phyloP scores from a whole-genome alignment of 2,113 vertebrate genomes.

The Rhinoderma darwinii region DNA sequence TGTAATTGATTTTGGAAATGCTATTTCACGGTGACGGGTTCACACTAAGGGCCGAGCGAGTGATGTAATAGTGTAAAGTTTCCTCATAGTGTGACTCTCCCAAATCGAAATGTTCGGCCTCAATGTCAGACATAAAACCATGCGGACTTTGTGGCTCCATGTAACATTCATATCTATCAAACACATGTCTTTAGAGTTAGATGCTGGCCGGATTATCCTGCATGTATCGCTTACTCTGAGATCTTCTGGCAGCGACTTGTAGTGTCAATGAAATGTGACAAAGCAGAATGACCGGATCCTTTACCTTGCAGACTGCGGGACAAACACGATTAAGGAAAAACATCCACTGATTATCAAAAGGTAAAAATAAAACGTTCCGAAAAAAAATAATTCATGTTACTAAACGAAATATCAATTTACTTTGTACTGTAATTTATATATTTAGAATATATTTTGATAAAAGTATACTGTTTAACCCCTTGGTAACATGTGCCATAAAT shows the following conservation, averaged over 20 bases:
- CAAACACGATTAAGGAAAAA: background rate
- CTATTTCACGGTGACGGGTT: background rate
- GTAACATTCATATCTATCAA: conserved; percentile 59
- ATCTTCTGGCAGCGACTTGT: conserved; percentile 43
- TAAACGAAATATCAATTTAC: no score
- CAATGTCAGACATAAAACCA: conserved; percentile 57
- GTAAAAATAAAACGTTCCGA: background rate
- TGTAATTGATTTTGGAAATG: background rate
- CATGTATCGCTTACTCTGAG: conserved; percentile 54
- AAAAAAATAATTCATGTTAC: background rate
- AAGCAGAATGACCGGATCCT: conserved; percentile 43
- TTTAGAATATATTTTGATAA: no score
- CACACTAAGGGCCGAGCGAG: conserved; percentile 6
- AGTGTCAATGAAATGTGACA: conserved; percentile 58
- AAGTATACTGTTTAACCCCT: no score
- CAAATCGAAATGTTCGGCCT: conserved; percentile 45
- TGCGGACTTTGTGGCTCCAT: conserved; percentile 56
- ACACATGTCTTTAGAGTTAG: conserved; percentile 53
- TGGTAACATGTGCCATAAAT: no score
- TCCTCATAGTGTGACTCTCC: conserved; percentile 34
- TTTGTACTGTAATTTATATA: no score
- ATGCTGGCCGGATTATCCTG: conserved; percentile 54
- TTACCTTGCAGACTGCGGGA: background rate
- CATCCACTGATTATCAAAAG: background rate
- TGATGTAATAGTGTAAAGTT: conserved; percentile 31